These are phyloP conservation scores for Nyctereutes procyonoides DNA, from an alignment of 2,113 vertebrate species.

Conservation along the genomic window DNA sequence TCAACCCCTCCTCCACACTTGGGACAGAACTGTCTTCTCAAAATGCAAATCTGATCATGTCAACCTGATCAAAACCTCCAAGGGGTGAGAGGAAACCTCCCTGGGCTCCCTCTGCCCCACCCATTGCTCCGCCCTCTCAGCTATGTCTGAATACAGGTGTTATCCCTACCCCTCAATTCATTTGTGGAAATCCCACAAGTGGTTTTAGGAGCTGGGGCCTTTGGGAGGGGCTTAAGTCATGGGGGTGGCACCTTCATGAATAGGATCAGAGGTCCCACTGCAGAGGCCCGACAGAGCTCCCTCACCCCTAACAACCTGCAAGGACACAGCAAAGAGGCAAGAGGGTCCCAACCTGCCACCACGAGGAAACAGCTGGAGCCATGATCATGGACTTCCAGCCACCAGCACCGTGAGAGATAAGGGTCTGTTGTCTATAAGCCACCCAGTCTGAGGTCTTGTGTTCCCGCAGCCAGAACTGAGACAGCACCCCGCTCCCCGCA, in stretches of 20 bases:
- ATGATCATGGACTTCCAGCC: neutral
- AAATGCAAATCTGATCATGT: neutral
- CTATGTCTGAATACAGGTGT: neutral
- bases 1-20: neutral
- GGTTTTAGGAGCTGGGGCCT: neutral
- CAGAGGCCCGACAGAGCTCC: neutral
- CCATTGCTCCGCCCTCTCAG: neutral
- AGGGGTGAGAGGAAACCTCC: neutral
- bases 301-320: neutral
- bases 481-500: neutral
- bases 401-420: neutral
- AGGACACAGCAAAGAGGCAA: too few species aligned
- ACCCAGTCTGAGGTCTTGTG: neutral
- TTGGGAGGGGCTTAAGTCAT: neutral
- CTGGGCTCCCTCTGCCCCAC: accelerated
- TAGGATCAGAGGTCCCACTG: neutral
- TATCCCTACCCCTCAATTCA: accelerated
- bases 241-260: neutral
- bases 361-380: neutral
- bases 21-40: neutral
- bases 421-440: neutral
- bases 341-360: neutral
- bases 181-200: neutral
- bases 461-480: neutral
- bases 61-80: neutral